A percentile compares a stretch with the other conserved stretches of the same genome.
Evolutionary conservation across 1,140 invertebrate genomes (phyloP).

Genomic region (Drosophila paulistorum): DNA sequence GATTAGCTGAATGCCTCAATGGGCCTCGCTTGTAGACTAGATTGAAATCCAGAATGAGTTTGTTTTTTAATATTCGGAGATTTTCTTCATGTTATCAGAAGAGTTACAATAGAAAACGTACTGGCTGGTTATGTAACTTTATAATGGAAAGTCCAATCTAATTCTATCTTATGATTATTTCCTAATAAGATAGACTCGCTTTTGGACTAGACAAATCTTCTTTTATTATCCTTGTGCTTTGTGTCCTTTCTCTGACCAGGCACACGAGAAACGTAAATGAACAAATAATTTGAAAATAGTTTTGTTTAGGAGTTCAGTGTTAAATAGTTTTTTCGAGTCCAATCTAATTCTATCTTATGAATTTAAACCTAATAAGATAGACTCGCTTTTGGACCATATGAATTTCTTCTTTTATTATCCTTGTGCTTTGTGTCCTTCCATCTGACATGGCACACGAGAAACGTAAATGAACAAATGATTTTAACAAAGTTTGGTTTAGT

Average conservation of each 20-base stretch:
- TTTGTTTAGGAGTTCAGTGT: too few relatives aligned
- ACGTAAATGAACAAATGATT: slow-evolving; percentile 12
- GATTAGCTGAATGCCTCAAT: slow-evolving; percentile 13
- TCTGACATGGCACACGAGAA: slow-evolving; percentile 6
- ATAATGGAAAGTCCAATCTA: slow-evolving; percentile 44
- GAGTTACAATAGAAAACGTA: not conserved
- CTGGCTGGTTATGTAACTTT: not conserved
- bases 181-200: slow-evolving; percentile 65
- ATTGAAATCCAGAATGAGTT: slow-evolving; percentile 20
- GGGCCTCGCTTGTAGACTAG: slow-evolving; percentile 57
- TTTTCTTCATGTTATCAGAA: not conserved
- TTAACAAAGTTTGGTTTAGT: not conserved
- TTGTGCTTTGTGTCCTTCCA: slow-evolving; percentile 2
- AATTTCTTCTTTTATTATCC: slow-evolving; percentile 46
- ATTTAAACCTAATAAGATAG: slow-evolving; percentile 48
- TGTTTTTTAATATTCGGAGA: not conserved
- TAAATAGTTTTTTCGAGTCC: slow-evolving; percentile 24
- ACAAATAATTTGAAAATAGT: not conserved
- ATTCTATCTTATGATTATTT: slow-evolving; percentile 58
- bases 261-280: slow-evolving; percentile 20
- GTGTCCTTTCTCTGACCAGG: not conserved
- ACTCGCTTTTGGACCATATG: slow-evolving; percentile 70
- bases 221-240: slow-evolving; percentile 17
- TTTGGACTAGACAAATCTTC: slow-evolving; percentile 65
- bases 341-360: slow-evolving; percentile 63